These are phyloP conservation scores for Lasiurus cinereus DNA, from an alignment of 2,113 vertebrate species.

Conservation along the genomic window DNA sequence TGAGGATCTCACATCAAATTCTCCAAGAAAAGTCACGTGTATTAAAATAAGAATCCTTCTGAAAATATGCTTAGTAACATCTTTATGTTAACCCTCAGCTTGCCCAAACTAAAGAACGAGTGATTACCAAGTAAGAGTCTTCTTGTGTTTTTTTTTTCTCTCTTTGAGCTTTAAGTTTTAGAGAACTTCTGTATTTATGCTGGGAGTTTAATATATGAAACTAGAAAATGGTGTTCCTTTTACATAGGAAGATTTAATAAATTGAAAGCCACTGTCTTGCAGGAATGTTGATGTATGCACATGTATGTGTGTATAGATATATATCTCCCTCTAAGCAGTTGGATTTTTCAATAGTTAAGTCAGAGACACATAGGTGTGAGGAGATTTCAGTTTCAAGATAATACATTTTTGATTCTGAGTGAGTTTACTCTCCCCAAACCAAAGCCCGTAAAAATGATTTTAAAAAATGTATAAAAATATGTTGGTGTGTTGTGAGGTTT, in stretches of 20 bases:
- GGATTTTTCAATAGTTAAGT: neutral
- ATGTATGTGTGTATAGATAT: neutral
- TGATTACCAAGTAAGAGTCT: neutral
- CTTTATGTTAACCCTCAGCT: neutral
- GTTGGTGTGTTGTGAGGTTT: neutral
- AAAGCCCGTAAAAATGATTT: slow-evolving; percentile 1
- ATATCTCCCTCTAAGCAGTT: neutral
- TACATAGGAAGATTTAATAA: neutral
- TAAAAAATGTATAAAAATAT: neutral
- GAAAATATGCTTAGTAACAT: neutral
- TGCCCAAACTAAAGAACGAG: neutral
- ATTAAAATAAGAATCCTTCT: slow-evolving; percentile 29
- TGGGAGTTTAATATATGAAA: neutral
- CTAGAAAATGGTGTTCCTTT: neutral
- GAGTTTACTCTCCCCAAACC: neutral
- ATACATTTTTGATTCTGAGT: neutral
- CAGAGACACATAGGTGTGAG: neutral
- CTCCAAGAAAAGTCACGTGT: neutral
- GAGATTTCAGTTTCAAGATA: neutral
- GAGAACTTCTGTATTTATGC: neutral
- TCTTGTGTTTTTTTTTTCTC: neutral
- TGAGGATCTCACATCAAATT: slow-evolving; percentile 24
- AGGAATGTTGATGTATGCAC: neutral
- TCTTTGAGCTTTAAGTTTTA: neutral
- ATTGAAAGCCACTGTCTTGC: neutral